These are phyloP conservation scores for Drosophila planitibia DNA, from an alignment of 2,888 invertebrate species.

Conservation along the genomic window DNA sequence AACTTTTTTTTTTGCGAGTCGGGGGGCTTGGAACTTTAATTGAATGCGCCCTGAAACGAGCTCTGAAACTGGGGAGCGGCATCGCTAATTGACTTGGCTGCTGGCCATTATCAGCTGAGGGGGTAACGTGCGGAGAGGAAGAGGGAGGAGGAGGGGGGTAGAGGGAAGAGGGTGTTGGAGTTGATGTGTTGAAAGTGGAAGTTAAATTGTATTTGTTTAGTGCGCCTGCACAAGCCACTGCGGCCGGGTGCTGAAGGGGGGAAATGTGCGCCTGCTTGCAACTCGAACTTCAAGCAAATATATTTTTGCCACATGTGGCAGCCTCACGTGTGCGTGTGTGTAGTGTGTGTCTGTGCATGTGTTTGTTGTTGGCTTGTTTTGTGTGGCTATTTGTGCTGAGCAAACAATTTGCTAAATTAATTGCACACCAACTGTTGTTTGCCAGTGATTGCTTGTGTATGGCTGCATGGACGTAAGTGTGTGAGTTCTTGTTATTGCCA, in stretches of 20 bases:
- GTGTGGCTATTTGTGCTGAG: slow-evolving; percentile 62
- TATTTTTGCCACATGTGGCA: slow-evolving; percentile 33
- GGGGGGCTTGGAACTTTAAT: slow-evolving; percentile 44
- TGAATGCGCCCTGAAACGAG: slow-evolving; percentile 41
- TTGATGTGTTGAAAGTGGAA: slow-evolving; percentile 79
- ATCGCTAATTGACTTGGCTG: slow-evolving; percentile 69
- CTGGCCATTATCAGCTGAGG: slow-evolving; percentile 47
- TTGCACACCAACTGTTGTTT: slow-evolving; percentile 78
- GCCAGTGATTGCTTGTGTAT: slow-evolving; percentile 15
- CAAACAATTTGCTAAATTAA: slow-evolving; percentile 81
- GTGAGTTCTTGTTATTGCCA: slow-evolving; percentile 19
- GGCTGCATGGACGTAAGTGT: slow-evolving; percentile 8
- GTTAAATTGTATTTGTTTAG: slow-evolving; percentile 79
- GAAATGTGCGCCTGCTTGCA: slow-evolving; percentile 46
- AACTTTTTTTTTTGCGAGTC: not conserved
- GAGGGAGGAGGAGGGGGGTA: not conserved
- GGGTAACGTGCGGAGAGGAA: not conserved
- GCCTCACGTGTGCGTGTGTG: slow-evolving; percentile 18
- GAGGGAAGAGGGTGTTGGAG: slow-evolving; percentile 20
- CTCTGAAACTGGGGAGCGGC: slow-evolving; percentile 21
- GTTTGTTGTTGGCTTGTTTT: slow-evolving; percentile 40
- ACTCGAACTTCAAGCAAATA: slow-evolving; percentile 47
- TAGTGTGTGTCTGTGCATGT: slow-evolving; percentile 13
- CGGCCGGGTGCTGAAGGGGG: not conserved
- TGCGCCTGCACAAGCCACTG: slow-evolving; percentile 47